Conservation (phyloP, 2,888 invertebrate species). For the Cataglyphis cursor region DNA sequence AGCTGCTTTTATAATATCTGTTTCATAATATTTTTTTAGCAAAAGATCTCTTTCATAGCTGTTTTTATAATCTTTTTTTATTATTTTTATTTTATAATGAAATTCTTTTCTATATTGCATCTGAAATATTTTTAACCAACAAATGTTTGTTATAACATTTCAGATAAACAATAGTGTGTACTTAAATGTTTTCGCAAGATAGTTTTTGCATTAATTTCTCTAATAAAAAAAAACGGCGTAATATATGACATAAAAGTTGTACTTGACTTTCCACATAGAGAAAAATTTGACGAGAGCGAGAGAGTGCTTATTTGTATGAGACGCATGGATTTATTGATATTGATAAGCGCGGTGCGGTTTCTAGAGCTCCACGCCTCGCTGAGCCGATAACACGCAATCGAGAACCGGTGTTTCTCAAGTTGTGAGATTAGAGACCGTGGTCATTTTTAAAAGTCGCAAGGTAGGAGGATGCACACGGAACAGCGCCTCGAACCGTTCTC, state of each 20-base stretch:
- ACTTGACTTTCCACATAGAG: conserved; percentile 21
- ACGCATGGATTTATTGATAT: conserved; percentile 37
- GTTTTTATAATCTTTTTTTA: neutral
- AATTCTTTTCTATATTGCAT: neutral
- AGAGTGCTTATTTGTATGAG: conserved; percentile 10
- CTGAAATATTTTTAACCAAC: neutral
- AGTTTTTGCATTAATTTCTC: conserved; percentile 3
- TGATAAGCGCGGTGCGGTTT: conserved; percentile 26
- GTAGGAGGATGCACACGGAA: conserved; percentile 39
- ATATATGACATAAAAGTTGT: conserved; percentile 9
- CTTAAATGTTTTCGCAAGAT: neutral
- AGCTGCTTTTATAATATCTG: neutral
- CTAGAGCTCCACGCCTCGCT: conserved; percentile 47
- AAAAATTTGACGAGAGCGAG: neutral
- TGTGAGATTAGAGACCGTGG: conserved; percentile 33
- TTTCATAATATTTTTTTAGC: neutral
- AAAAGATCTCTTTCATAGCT: neutral
- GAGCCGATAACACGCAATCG: conserved; percentile 39
- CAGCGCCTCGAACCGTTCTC: conserved; percentile 50
- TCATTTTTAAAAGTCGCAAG: conserved; percentile 40
- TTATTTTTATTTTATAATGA: neutral
- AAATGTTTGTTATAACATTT: neutral
- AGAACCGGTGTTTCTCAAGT: conserved; percentile 41
- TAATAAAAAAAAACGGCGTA: neutral
- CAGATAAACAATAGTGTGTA: neutral